Evolutionary conservation across 1,140 invertebrate species (phyloP).

Genomic region (Carposina sasakii): DNA sequence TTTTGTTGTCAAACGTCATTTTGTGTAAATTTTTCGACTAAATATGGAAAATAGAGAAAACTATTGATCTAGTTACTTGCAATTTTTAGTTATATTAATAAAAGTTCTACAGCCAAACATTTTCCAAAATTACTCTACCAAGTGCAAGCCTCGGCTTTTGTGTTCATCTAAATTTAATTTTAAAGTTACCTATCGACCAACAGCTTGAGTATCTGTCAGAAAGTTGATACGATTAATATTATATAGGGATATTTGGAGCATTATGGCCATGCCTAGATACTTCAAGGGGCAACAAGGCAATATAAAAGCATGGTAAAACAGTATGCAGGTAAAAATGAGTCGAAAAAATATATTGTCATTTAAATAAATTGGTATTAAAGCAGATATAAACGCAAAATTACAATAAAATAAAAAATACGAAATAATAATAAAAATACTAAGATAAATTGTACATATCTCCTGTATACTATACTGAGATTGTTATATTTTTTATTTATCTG

Average conservation of each 20-base stretch:
- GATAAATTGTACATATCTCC: too few species aligned
- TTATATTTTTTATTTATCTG: too few species aligned
- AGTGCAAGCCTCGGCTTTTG: conserved; percentile 4
- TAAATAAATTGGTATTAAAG: too few species aligned
- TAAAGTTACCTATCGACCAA: conserved; percentile 46
- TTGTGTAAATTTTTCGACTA: too few species aligned
- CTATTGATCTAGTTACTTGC: too few species aligned
- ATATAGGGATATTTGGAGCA: not conserved
- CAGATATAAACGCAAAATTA: too few species aligned
- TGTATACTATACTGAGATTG: too few species aligned
- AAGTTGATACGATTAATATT: conserved; percentile 12
- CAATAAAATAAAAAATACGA: too few species aligned
- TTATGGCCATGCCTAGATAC: conserved; percentile 29
- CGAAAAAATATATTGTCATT: too few species aligned
- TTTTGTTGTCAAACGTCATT: too few species aligned
- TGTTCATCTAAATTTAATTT: conserved; percentile 17
- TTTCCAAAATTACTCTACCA: conserved; percentile 7
- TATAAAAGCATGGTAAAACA: not conserved
- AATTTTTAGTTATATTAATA: conserved; percentile 21
- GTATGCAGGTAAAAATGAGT: not conserved
- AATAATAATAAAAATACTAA: conserved; percentile 13
- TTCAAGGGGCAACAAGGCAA: conserved; percentile 15
- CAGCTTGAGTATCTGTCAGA: conserved; percentile 38
- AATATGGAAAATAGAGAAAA: too few species aligned
- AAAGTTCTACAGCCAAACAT: conserved; percentile 23